Conservation (phyloP, 2,797 vertebrate species). For the Mus spretus region DNA sequence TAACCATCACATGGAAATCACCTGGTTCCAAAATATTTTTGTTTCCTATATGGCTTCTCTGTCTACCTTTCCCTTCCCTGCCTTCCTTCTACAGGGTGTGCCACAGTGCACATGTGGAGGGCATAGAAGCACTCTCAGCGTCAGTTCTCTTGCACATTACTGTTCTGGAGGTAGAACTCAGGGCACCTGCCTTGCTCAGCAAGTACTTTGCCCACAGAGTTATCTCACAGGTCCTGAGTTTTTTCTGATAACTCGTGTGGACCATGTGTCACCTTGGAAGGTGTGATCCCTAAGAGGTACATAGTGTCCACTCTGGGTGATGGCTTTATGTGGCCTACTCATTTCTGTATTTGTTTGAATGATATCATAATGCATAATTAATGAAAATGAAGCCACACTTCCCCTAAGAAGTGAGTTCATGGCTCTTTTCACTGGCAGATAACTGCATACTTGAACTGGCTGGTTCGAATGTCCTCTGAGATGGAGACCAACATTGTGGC, state of each 20-base stretch:
- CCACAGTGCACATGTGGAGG: background rate
- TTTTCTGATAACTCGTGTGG: background rate
- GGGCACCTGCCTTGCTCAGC: background rate
- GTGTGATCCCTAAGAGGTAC: background rate
- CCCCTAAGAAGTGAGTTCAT: background rate
- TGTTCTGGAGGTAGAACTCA: background rate
- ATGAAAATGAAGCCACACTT: background rate
- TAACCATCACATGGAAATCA: background rate
- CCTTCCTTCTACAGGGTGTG: background rate
- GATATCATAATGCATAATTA: background rate
- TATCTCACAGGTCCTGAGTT: background rate
- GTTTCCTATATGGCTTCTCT: background rate
- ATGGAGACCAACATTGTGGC: constrained; percentile 98
- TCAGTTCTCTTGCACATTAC: background rate
- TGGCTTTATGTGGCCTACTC: rapidly evolving
- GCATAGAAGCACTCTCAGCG: background rate
- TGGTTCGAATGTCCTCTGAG: constrained; percentile 98
- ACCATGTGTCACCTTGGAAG: background rate
- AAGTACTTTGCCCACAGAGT: background rate
- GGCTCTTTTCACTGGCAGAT: constrained; percentile 85
- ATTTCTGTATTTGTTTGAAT: background rate
- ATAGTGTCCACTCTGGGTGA: background rate
- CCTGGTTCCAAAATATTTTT: background rate
- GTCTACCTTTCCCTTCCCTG: background rate
- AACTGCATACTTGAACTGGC: constrained; percentile 94